Conservation (phyloP, 1,140 invertebrate genomes). For the Drosophila varians region DNA sequence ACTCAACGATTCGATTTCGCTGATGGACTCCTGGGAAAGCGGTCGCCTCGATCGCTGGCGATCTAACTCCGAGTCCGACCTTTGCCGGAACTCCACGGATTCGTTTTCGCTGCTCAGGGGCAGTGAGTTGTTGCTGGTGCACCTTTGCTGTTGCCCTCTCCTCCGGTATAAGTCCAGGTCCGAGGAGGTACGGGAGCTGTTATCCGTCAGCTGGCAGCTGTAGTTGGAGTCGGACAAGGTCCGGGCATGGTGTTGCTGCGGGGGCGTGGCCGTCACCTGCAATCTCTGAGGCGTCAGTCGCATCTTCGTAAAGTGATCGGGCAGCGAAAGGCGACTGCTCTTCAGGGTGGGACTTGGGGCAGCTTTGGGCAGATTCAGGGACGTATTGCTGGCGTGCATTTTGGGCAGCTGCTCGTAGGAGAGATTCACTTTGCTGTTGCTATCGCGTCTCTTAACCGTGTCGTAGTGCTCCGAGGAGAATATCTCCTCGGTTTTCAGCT, state of each 20-base stretch:
- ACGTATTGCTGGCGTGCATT: constrained; percentile 78
- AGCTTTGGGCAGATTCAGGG: constrained; percentile 65
- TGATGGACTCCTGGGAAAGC: constrained; percentile 88
- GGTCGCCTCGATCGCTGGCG: constrained; percentile 88
- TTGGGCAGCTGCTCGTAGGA: constrained; percentile 79
- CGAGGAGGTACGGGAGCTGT: constrained; percentile 78
- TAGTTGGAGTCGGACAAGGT: constrained; percentile 80
- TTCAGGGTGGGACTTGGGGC: constrained; percentile 61
- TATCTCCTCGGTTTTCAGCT: constrained; percentile 83
- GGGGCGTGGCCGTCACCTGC: constrained; percentile 6
- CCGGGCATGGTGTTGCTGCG: constrained; percentile 74
- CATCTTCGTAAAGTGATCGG: constrained; percentile 77
- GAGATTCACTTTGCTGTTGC: constrained; percentile 71
- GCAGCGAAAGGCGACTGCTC: constrained; percentile 75
- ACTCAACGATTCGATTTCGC: constrained; percentile 87
- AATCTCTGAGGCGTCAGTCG: constrained; percentile 31
- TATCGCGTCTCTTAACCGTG: constrained; percentile 74
- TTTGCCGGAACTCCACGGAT: constrained; percentile 85
- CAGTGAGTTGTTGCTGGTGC: constrained; percentile 70
- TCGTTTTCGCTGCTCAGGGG: constrained; percentile 72
- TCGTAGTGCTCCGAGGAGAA: constrained; percentile 83
- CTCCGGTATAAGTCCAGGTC: constrained; percentile 79
- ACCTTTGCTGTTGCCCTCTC: constrained; percentile 58
- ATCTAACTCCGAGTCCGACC: constrained; percentile 85
- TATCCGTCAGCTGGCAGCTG: constrained; percentile 78